A percentile compares a stretch with the other conserved stretches of the same genome.
Conservation (phyloP, 2,797 vertebrate species). For the Anisognathus igniventris region DNA sequence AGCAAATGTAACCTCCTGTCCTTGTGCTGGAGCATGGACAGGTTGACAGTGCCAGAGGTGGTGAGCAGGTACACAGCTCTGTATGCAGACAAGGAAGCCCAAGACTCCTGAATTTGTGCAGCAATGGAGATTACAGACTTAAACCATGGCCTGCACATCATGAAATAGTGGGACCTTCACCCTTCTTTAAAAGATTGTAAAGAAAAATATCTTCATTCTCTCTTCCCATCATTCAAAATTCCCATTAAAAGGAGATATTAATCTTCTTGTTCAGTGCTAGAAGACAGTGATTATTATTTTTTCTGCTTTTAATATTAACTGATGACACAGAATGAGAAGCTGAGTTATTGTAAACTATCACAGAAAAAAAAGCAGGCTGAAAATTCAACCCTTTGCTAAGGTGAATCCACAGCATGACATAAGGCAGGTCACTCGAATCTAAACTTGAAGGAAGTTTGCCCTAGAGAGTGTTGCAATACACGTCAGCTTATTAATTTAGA, state of each 20-base stretch:
- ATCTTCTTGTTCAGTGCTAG: background rate
- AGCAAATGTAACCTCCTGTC: accelerated
- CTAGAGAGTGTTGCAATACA: slow-evolving; percentile 19
- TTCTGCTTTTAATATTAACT: background rate
- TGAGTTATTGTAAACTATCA: background rate
- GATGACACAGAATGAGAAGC: background rate
- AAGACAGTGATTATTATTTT: background rate
- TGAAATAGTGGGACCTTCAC: background rate
- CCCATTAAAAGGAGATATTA: background rate
- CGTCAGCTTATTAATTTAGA: slow-evolving; percentile 53
- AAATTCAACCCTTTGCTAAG: background rate
- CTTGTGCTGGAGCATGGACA: background rate
- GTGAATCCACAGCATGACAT: background rate
- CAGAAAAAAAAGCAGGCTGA: background rate
- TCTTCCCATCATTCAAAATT: background rate
- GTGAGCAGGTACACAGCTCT: background rate
- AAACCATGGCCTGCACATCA: background rate
- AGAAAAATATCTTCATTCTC: background rate
- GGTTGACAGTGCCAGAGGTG: background rate
- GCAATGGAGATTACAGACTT: background rate
- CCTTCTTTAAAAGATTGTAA: background rate
- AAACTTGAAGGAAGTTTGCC: slow-evolving; percentile 38
- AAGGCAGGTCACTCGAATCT: background rate
- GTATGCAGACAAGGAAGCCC: background rate
- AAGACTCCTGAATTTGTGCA: background rate